Percentiles rank a stretch among this genome's conserved stretches.
phyloP scores from a whole-genome alignment of 2,888 invertebrate genomes.

The Schrankia costaestrigalis region DNA sequence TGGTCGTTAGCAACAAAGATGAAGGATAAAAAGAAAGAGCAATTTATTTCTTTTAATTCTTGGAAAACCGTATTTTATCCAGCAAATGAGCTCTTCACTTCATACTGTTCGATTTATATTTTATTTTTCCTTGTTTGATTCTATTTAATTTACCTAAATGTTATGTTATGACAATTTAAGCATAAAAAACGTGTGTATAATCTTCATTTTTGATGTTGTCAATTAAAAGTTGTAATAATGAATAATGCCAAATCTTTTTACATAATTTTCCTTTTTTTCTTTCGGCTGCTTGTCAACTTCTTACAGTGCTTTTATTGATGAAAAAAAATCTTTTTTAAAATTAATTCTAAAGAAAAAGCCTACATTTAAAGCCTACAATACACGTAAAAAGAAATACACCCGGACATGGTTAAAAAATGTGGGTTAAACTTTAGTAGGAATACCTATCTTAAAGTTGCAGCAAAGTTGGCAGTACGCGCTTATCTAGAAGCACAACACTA shows the following conservation, averaged over 20 bases:
- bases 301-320: too few relatives aligned
- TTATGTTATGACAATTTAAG: too few relatives aligned
- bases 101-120: too few relatives aligned
- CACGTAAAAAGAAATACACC: not conserved
- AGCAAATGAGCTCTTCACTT: not conserved
- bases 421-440: conserved; percentile 1
- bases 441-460: conserved; percentile 1
- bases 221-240: too few relatives aligned
- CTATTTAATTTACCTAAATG: too few relatives aligned
- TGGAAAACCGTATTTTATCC: not conserved
- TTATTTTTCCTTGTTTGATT: too few relatives aligned
- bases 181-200: too few relatives aligned
- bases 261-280: too few relatives aligned
- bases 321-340: too few relatives aligned
- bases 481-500: conserved; percentile 1
- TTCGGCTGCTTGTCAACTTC: too few relatives aligned
- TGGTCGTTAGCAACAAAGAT: conserved; percentile 1
- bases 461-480: not conserved
- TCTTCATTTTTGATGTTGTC: too few relatives aligned
- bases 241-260: too few relatives aligned
- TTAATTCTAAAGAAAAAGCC: not conserved
- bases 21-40: not conserved
- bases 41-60: not conserved
- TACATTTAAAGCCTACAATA: not conserved
- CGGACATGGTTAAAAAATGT: not conserved